Conservation (phyloP, 2,888 invertebrate genomes). For the Pyrrhosoma nymphula region DNA sequence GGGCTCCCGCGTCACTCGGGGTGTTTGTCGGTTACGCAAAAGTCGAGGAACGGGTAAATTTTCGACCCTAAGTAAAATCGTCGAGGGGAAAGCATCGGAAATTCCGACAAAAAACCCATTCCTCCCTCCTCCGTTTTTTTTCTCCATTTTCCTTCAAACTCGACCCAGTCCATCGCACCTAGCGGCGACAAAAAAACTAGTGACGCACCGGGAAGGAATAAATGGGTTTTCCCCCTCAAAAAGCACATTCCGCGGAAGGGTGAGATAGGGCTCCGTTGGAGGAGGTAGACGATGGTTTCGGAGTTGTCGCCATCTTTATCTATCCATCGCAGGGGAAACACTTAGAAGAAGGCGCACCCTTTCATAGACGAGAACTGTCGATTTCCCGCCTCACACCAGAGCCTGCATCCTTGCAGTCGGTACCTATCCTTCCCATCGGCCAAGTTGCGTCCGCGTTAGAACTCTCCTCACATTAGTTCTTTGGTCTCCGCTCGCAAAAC, state of each 20-base stretch:
- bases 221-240: not conserved
- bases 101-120: constrained; percentile 8
- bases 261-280: not conserved
- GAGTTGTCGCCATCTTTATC: not conserved
- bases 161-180: not conserved
- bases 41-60: not conserved
- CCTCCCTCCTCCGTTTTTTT: not conserved
- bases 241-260: not conserved
- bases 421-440: not conserved
- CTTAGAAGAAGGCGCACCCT: not conserved
- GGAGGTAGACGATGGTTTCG: not conserved
- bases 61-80: not conserved
- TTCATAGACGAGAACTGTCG: not conserved
- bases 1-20: constrained; percentile 8
- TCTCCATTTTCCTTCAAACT: not conserved
- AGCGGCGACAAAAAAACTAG: not conserved
- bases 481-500: not conserved
- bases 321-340: not conserved
- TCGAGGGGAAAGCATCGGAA: not conserved
- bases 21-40: not conserved
- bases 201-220: not conserved
- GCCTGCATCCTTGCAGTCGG: no score
- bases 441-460: not conserved
- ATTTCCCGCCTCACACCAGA: not conserved
- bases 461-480: not conserved